Evolutionary conservation across 2,797 vertebrate genomes (phyloP).

Genomic region (Echiichthys vipera): DNA sequence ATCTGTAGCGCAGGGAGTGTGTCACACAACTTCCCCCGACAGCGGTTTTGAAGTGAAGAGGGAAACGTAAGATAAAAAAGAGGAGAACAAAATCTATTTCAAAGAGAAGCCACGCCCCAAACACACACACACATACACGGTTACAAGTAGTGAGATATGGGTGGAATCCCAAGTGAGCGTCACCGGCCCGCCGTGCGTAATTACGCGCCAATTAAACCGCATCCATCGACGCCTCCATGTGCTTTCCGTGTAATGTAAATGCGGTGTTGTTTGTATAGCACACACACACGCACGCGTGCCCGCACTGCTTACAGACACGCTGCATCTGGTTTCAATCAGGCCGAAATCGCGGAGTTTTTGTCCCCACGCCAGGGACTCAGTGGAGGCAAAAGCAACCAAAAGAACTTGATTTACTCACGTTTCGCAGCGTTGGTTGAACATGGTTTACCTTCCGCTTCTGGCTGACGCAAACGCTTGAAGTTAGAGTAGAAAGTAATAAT

Average conservation of each 20-base stretch:
- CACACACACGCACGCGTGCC: neutral
- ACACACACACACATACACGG: neutral
- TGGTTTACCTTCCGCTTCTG: neutral
- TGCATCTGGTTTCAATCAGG: slow-evolving; percentile 32
- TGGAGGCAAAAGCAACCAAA: neutral
- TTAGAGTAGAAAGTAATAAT: neutral
- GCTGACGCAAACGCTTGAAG: neutral
- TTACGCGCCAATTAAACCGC: slow-evolving; percentile 56
- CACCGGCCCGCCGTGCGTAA: slow-evolving; percentile 41
- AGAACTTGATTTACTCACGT: neutral
- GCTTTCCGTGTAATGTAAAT: slow-evolving; percentile 13
- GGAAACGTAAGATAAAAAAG: slow-evolving; percentile 18
- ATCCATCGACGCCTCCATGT: slow-evolving; percentile 6
- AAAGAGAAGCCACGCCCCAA: slow-evolving; percentile 74
- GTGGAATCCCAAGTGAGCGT: slow-evolving; percentile 17
- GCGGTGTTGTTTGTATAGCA: neutral
- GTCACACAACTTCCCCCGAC: slow-evolving; percentile 48
- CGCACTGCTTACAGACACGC: neutral
- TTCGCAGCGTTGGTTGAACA: neutral
- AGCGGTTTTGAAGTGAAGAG: slow-evolving; percentile 57
- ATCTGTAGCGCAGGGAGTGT: slow-evolving; percentile 1
- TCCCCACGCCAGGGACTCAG: neutral
- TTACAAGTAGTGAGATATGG: neutral
- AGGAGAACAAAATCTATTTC: neutral
- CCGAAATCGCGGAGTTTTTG: neutral